Evolutionary conservation across 2,888 invertebrate species (phyloP).

Genomic region (Scaptomyza cyrtandrae): DNA sequence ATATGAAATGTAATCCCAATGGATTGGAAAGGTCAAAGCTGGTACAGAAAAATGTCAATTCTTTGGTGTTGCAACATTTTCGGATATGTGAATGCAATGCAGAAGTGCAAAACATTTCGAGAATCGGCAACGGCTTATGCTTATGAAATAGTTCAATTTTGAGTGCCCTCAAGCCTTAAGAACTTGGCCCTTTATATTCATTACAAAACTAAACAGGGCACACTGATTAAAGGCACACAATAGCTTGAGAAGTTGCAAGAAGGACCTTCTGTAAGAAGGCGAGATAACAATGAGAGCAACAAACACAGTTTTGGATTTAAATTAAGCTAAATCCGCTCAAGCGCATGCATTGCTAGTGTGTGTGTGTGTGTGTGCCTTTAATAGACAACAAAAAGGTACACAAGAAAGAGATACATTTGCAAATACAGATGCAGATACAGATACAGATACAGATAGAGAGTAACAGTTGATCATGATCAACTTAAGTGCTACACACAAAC

Average conservation of each 20-base stretch:
- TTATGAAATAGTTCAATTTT: slow-evolving; percentile 45
- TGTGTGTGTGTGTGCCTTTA: slow-evolving; percentile 33
- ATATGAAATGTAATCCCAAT: no score
- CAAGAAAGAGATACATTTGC: slow-evolving; percentile 30
- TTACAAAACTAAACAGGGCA: slow-evolving; percentile 51
- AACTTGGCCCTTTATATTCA: slow-evolving; percentile 16
- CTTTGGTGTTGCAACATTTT: no score
- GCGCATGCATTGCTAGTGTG: slow-evolving; percentile 42
- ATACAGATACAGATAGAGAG: slow-evolving; percentile 14
- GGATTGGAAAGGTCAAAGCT: no score
- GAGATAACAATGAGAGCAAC: slow-evolving; percentile 49
- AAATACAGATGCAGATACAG: slow-evolving; percentile 16
- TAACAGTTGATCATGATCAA: slow-evolving; percentile 44
- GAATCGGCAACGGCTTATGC: slow-evolving; percentile 45
- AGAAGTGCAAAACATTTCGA: slow-evolving; percentile 19
- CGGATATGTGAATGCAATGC: background rate
- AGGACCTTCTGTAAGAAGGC: slow-evolving; percentile 4
- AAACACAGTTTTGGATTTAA: slow-evolving; percentile 74
- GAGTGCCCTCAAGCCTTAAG: slow-evolving; percentile 44
- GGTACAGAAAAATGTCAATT: no score
- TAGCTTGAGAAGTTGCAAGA: background rate
- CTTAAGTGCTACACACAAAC: slow-evolving; percentile 57
- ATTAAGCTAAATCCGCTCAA: slow-evolving; percentile 78
- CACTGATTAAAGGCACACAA: slow-evolving; percentile 37
- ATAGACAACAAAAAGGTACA: slow-evolving; percentile 75